Evolutionary conservation across 1,140 invertebrate genomes (phyloP).

Genomic region (Belonocnema kinseyi): DNA sequence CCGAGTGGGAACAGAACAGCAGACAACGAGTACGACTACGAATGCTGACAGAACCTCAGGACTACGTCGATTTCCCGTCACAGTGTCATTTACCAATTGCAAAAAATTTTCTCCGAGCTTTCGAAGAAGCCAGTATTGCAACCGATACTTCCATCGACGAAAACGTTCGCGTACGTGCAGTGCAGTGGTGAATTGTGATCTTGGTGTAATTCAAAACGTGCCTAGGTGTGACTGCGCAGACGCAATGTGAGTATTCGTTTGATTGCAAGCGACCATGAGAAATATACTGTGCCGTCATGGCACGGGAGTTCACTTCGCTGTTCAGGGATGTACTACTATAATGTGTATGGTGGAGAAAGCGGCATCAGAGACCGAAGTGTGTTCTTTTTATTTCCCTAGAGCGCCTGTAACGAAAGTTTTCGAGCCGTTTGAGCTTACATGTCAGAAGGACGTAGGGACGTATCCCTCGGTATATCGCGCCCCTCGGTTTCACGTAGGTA

Average conservation of each 20-base stretch:
- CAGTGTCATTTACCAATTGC: slow-evolving; percentile 25
- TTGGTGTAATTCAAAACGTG: slow-evolving; percentile 62
- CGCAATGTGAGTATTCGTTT: slow-evolving; percentile 70
- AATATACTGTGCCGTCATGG: slow-evolving; percentile 8
- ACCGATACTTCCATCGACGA: neutral
- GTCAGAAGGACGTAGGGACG: neutral
- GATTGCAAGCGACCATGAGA: slow-evolving; percentile 41
- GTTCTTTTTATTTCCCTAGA: neutral
- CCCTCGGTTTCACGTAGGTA: neutral
- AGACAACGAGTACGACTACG: slow-evolving; percentile 48
- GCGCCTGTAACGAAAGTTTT: neutral
- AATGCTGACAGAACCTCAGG: slow-evolving; percentile 53
- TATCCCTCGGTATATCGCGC: neutral
- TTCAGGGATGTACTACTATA: slow-evolving; percentile 15
- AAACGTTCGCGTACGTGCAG: neutral
- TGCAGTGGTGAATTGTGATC: slow-evolving; percentile 35
- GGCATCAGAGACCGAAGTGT: neutral
- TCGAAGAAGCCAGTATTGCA: neutral
- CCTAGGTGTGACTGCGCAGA: slow-evolving; percentile 73
- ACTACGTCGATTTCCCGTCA: slow-evolving; percentile 51
- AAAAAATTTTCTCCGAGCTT: neutral
- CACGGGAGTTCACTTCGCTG: neutral
- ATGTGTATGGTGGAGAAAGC: neutral
- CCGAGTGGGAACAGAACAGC: slow-evolving; percentile 40
- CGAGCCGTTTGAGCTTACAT: neutral